A percentile compares a stretch with the other conserved stretches of the same genome.
Conservation (phyloP, 2,113 vertebrate genomes). For the Burhinus bistriatus region DNA sequence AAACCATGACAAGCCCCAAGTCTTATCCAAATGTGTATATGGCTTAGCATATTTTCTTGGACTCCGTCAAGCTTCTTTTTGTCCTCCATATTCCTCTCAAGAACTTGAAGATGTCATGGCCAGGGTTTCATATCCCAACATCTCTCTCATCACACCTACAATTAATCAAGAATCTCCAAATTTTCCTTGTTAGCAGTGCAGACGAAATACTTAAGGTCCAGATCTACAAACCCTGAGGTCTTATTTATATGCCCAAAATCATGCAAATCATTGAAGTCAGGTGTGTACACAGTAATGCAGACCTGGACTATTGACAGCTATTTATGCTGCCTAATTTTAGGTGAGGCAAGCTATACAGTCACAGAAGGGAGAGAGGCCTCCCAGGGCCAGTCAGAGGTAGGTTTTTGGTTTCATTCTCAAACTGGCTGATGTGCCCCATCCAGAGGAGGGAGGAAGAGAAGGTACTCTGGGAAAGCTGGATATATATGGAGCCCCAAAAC, state of each 20-base stretch:
- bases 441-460: background rate
- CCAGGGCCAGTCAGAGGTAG: background rate
- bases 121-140: background rate
- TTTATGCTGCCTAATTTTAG: background rate
- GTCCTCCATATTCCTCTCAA: background rate
- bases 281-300: background rate
- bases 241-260: background rate
- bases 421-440: background rate
- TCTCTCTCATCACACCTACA: background rate
- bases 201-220: background rate
- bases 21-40: background rate
- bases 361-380: background rate
- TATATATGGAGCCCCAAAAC: background rate
- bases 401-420: background rate
- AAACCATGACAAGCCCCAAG: background rate
- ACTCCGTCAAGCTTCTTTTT: background rate
- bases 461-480: background rate
- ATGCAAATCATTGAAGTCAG: background rate
- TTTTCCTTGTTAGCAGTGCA: background rate
- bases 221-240: background rate
- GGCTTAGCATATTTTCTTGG: background rate
- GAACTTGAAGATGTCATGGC: background rate
- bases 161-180: background rate
- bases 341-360: background rate
- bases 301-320: background rate